Base-by-base conservation (phyloP, 2,888 invertebrate genomes). In the Cinara cedri region DNA sequence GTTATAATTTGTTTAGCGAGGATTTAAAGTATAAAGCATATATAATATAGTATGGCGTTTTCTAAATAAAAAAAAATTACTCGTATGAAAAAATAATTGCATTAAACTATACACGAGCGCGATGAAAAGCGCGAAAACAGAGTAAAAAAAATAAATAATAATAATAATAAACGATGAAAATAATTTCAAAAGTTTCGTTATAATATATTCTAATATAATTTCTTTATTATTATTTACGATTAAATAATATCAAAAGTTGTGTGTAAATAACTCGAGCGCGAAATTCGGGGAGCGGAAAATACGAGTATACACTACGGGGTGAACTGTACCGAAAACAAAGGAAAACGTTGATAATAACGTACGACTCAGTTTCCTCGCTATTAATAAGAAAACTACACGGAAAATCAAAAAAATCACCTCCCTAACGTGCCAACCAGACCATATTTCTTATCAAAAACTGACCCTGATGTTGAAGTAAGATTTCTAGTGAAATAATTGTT, bases 81-180 rank as follows among this genome's bases (percentile, higher is more conserved):
- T 60, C 46, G 24, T 60, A 60, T 60, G 72, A 57, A 72, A 72
- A 60, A 60, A 72, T 72, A 72, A 72, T 72, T 46, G 57, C 46
- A 60, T 72, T 72, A 72, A 60, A 72, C 14, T 60, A 46, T 24
- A 11, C n/a, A 16, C 44, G 60, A 60, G 71, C 71, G 26, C 21
- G n/a, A 2, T 21, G 13, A 71, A 16, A 71, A 55, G 13, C 34
- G 34, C 34, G 6, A 34, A 34, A 34, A 34, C 34, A 3, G 34
- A 16, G 16, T 10, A 11, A 60, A 72, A 60, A 9, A 10, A 60
- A 26, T 55, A 51, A 68, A 68, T n/a, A 51, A 55, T 55, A 71
- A 57, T 4, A 60, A 72, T 55, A 72, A 46, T 34, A 71, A 55
- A 42, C 16, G 21, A 46, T n/a, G 46, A 60, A 72, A 72, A 60